Base-by-base conservation (phyloP, 2,888 invertebrate genomes). In the Brachyptera risi region DNA sequence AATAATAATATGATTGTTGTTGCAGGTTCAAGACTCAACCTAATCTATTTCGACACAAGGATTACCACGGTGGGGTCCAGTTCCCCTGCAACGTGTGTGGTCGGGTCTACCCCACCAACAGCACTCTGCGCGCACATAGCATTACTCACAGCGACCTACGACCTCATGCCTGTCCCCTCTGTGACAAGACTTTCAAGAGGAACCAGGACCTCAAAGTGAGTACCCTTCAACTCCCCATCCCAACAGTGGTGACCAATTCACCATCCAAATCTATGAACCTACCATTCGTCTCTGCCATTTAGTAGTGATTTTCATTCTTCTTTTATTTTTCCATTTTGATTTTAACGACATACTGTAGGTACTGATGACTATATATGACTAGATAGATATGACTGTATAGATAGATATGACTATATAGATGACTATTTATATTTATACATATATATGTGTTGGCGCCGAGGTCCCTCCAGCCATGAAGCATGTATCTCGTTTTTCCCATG, bases 171-270 rank as follows among this genome's bases (percentile, higher is more conserved):
- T 88, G 87, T 69, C 80, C 82, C 35, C 74, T 84, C 56, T 87
- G 87, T 73, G 83, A 84, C 70, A 87, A 87, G 72, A 84, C 82
- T 21, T 88, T 87, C 70, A 87, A 88, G 71, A 78, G 87, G 66
- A 87, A 86, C 72, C 87, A 87, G 73, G 87, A 88, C 73, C 77
- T 88, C 65, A 87, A 87, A 79, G 85, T 83, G 75, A 67, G 65
- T 31, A 5, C 5, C 5, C n/a, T n/a, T 31, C 35, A 5, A 31
- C 35, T 31, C 35, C 7, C 35, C 35, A 31, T 11, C 11, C 5
- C 35, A 31, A 31, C 5, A 31, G n/a, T 40, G 7, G 7, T 7
- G 7, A 3, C 15, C 40, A 31, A 31, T 31, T 31, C n/a, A n/a
- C n/a, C n/a, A n/a, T n/a, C n/a, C n/a, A n/a, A n/a, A n/a, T n/a